Base-by-base conservation (phyloP, 30 jellyfish, hydroid and myxozoan species). In the Catostylus mosaicus region DNA sequence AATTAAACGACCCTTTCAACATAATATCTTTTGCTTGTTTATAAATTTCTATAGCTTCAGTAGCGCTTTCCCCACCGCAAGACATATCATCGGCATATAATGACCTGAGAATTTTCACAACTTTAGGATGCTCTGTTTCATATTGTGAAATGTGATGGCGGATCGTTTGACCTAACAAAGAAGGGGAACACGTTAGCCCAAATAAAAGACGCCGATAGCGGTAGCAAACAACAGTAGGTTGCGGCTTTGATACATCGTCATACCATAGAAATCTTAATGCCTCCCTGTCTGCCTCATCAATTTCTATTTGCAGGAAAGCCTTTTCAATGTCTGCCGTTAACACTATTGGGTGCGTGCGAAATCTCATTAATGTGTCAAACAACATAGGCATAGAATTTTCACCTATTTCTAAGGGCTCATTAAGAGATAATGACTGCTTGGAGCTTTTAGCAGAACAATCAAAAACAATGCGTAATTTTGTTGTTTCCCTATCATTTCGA, bases 1-100 rank as follows among this genome's bases (percentile, higher is more conserved):
- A 62, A 31, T 83, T 67, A 78, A 89, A 83, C 9, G 89, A 92
- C 9, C 92, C 96, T 36, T 70, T 35, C 32, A 30, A 20, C 76
- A 77, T 38, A 37, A 77, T 77, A 31, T 56, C 64, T 38, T 79
- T 62, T 19, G 84, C 37, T 63, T 79, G 11, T 45, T 61, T 27
- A 48, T 79, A 64, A 24, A 61, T 62, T 31, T 50, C 65, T 18
- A 51, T 2, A 12, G 90, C 90, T 45, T 79, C 84, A 50, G 36
- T 37, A 38, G 67, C 33, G n/a, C 10, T 20, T 22, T 45, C 33
- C 22, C 31, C 84, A 29, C 90, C 82, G 34, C 72, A 36, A 12
- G 82, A 62, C 24, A 79, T 11, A 47, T 79, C 73, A 36, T 79
- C 82, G 32, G 29, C 52, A 47, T 79, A 79, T 7, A 64, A 29